Percentiles rank a stretch among this genome's conserved stretches.
phyloP scores from a whole-genome alignment of 2,888 invertebrate genomes.

The Idaea dimidiata region DNA sequence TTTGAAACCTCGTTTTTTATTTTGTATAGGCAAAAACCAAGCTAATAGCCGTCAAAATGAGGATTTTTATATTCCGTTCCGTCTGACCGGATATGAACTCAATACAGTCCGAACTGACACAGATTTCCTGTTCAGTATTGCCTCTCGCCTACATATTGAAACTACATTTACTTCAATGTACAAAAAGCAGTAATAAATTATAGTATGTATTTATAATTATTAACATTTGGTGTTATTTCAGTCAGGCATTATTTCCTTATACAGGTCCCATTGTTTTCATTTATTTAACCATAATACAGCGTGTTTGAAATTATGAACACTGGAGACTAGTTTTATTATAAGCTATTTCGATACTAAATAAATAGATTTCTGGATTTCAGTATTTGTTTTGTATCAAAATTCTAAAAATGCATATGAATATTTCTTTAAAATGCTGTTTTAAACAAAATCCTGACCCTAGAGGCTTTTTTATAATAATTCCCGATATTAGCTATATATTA shows the following conservation, averaged over 20 bases:
- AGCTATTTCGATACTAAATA: background rate
- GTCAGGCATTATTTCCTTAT: conserved; percentile 53
- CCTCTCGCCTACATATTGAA: background rate
- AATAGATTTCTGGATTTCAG: background rate
- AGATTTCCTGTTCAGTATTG: background rate
- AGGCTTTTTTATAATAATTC: background rate
- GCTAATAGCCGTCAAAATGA: no score
- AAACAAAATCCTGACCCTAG: no score
- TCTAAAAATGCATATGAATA: background rate
- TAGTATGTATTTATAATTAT: conserved; percentile 20
- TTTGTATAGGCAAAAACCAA: no score
- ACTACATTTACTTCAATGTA: conserved; percentile 1
- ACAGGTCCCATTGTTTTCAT: conserved; percentile 61
- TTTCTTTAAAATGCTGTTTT: background rate
- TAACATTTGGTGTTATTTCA: conserved; percentile 71
- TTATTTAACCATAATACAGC: background rate
- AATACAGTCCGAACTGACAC: no score
- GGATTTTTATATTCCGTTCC: no score
- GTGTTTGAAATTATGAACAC: background rate
- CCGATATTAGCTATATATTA: background rate
- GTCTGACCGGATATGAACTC: no score
- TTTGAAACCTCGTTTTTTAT: no score
- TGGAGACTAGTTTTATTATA: background rate
- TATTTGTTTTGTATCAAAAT: background rate
- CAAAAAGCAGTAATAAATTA: conserved; percentile 9